These are phyloP conservation scores for Enteromius thamalakanensis DNA, from an alignment of 2,797 vertebrate genomes.

Conservation along the genomic window DNA sequence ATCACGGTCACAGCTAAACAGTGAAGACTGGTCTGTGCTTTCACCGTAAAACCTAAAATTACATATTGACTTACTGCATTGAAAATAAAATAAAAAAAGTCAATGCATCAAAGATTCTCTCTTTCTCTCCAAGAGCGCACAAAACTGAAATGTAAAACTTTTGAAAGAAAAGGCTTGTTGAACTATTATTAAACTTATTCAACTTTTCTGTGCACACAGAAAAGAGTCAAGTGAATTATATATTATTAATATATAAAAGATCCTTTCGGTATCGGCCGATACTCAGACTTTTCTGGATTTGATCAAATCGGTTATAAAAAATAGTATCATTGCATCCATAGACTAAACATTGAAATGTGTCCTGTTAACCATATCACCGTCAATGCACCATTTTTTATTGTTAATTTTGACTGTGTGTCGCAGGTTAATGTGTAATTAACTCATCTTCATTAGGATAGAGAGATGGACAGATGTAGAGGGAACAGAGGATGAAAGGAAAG, in stretches of 20 bases:
- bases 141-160: neutral
- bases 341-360: neutral
- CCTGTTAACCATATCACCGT: neutral
- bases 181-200: too few species aligned
- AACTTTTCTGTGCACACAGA: too few species aligned
- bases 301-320: too few species aligned
- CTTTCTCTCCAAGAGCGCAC: neutral
- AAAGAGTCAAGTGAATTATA: too few species aligned
- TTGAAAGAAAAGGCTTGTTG: neutral
- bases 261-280: too few species aligned
- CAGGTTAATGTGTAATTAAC: conserved; percentile 11
- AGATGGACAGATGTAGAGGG: conserved; percentile 44
- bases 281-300: too few species aligned
- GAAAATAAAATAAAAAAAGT: too few species aligned
- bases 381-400: neutral
- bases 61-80: neutral
- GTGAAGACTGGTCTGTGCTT: neutral
- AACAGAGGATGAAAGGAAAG: conserved; percentile 31
- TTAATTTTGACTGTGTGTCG: neutral
- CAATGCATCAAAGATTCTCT: neutral
- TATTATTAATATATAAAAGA: too few species aligned
- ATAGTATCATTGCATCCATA: neutral
- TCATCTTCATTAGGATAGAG: conserved; percentile 11
- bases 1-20: neutral
- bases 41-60: neutral